Percentiles rank a stretch among this genome's conserved stretches.
Conservation (phyloP, 2,888 invertebrate genomes). For the Crematogaster levior region DNA sequence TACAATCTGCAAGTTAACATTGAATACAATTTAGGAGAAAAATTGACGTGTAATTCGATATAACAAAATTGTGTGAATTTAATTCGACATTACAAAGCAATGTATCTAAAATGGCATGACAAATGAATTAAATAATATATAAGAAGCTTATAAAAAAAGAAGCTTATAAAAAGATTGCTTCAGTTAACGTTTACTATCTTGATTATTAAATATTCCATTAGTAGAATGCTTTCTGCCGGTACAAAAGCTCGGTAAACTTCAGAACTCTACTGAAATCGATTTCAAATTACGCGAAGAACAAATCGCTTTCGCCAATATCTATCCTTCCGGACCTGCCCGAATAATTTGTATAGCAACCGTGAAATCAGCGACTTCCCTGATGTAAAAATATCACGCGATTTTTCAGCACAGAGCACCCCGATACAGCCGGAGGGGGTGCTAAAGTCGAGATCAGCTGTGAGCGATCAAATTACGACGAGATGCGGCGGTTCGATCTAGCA, state of each 20-base stretch:
- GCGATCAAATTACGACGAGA: slow-evolving; percentile 5
- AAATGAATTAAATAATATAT: background rate
- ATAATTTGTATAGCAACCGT: slow-evolving; percentile 20
- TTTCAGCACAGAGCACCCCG: background rate
- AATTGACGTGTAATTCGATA: background rate
- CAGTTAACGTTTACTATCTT: background rate
- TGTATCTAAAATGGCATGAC: background rate
- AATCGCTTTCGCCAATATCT: slow-evolving; percentile 3
- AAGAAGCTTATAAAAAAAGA: background rate
- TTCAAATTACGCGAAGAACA: background rate
- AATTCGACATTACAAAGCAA: background rate
- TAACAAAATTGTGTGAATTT: background rate
- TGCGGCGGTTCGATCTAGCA: slow-evolving; percentile 32
- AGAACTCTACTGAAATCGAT: background rate
- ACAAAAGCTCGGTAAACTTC: background rate
- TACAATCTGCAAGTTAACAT: background rate
- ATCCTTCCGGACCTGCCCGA: background rate
- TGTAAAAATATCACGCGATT: slow-evolving; percentile 21
- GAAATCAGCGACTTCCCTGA: slow-evolving; percentile 10
- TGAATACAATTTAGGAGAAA: background rate
- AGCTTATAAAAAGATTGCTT: background rate
- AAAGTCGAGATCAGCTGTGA: slow-evolving; percentile 16
- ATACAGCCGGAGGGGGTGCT: background rate
- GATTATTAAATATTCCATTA: slow-evolving; percentile 1
- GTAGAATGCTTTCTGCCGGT: background rate